These are phyloP conservation scores for Phlogophora meticulosa DNA, from an alignment of 2,888 invertebrate species.

Conservation along the genomic window DNA sequence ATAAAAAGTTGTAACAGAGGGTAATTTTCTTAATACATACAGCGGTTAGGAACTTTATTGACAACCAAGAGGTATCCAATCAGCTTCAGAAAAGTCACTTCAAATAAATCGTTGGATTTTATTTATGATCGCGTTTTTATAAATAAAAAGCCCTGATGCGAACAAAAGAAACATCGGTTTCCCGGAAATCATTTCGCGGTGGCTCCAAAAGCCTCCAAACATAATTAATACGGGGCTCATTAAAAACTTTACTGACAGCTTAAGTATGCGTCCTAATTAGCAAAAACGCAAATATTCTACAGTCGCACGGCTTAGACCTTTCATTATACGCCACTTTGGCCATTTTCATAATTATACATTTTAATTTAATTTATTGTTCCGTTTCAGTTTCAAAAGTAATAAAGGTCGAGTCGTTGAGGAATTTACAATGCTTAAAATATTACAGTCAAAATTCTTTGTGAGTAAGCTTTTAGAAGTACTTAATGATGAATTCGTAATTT, in stretches of 20 bases:
- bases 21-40: too few relatives aligned
- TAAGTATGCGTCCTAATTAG: slow-evolving; percentile 60
- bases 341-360: slow-evolving; percentile 57
- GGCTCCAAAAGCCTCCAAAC: slow-evolving; percentile 45
- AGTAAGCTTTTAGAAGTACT: not conserved
- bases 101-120: not conserved
- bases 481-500: not conserved
- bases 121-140: not conserved
- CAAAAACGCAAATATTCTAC: slow-evolving; percentile 42
- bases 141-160: slow-evolving; percentile 18
- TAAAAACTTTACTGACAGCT: slow-evolving; percentile 54
- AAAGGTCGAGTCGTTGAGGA: slow-evolving; percentile 3
- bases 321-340: slow-evolving; percentile 33
- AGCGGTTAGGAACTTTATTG: too few relatives aligned
- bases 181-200: slow-evolving; percentile 55
- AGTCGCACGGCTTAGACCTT: slow-evolving; percentile 41
- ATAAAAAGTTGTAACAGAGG: not conserved
- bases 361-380: slow-evolving; percentile 32
- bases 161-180: slow-evolving; percentile 52
- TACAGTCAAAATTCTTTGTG: not conserved
- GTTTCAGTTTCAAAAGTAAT: slow-evolving; percentile 37
- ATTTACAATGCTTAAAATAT: slow-evolving; percentile 1
- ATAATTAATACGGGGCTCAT: slow-evolving; percentile 61
- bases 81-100: not conserved
- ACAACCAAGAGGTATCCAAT: not conserved